Base-by-base conservation (phyloP, 2,797 vertebrate species). In the Acropternis orthonyx region DNA sequence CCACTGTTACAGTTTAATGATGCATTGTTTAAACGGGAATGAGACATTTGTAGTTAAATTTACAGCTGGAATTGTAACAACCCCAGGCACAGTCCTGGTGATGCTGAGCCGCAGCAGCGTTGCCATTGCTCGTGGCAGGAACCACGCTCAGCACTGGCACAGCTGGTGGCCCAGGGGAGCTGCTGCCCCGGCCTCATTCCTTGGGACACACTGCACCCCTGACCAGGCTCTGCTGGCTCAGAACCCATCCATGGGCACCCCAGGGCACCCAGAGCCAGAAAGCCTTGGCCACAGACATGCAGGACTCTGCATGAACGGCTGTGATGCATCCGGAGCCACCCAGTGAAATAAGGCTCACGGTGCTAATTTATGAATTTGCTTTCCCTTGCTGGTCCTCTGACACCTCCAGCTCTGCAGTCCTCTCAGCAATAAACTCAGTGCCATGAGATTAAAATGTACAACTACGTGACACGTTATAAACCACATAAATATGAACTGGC, bases 361-460 rank as follows among this genome's bases (percentile, higher is more conserved):
- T 30, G 44, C 37, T 73, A 73, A 61, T 27, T 71, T 51, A 20
- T 6, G 6, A 59, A 39, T 79, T 93, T 94, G 41, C 83, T 91
- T 72, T 94, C 41, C 49, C 36, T 62, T 82, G 49, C 76, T 28
- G 12, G 69, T 83, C 72, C 65, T 86, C 55, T 73, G 71, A 62
- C 27, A 81, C 37, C 49, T 44, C 75, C 71, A 76, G 74, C 84
- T 89, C 87, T 73, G 78, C 74, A 72, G 46, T 43, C 55, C 51
- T 82, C 67, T 91, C 63, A 62, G 72, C 92, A 85, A 85, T 94
- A 92, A 89, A 88, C 58, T 73, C 36, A 49, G 88, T 23, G 52
- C 59, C 88, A 10, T 65, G 76, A 92, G 85, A 97, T 95, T 79
- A 96, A 95, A 97, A 92, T 6, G 8, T 84, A 56, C 30, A 74